Conservation (phyloP, 1,140 invertebrate species). For the Trichonephila clavipes region DNA sequence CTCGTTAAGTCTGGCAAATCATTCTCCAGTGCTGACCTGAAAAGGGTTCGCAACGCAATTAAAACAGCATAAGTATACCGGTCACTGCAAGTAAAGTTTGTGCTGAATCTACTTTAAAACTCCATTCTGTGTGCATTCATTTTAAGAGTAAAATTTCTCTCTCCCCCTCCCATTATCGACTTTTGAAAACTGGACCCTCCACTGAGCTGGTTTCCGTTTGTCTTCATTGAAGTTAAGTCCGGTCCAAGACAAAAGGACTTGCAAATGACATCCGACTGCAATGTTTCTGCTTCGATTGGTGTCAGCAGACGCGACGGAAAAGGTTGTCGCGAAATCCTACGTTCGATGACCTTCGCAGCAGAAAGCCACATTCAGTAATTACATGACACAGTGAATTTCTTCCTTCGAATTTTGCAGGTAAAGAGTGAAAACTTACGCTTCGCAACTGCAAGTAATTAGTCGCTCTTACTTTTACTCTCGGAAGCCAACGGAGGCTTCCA, state of each 20-base stretch:
- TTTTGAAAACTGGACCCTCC: slow-evolving; percentile 54
- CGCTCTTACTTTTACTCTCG: slow-evolving; percentile 20
- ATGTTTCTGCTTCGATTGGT: slow-evolving; percentile 75
- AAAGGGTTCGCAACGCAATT: slow-evolving; percentile 49
- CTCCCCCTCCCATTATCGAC: slow-evolving; percentile 55
- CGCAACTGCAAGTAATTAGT: slow-evolving; percentile 2
- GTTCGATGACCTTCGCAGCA: slow-evolving; percentile 55
- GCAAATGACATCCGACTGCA: slow-evolving; percentile 73
- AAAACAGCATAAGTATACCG: slow-evolving; percentile 49
- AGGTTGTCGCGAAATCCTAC: not conserved
- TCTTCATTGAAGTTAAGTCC: slow-evolving; percentile 62
- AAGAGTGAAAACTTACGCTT: slow-evolving; percentile 40
- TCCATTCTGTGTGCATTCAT: slow-evolving; percentile 51
- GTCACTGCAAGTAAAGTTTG: slow-evolving; percentile 69
- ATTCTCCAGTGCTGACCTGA: slow-evolving; percentile 48
- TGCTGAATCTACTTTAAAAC: slow-evolving; percentile 74
- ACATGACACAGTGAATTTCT: slow-evolving; percentile 33
- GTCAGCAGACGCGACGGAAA: not conserved
- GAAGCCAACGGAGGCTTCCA: slow-evolving; percentile 2
- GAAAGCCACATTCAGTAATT: slow-evolving; percentile 40
- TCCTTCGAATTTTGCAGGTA: slow-evolving; percentile 56
- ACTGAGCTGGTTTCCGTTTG: slow-evolving; percentile 43
- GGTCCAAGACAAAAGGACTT: slow-evolving; percentile 60
- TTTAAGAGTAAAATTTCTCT: slow-evolving; percentile 58
- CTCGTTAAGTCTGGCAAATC: slow-evolving; percentile 66